These are phyloP conservation scores for Scaptomyza tumidula DNA, from an alignment of 2,888 invertebrate species.

Conservation along the genomic window DNA sequence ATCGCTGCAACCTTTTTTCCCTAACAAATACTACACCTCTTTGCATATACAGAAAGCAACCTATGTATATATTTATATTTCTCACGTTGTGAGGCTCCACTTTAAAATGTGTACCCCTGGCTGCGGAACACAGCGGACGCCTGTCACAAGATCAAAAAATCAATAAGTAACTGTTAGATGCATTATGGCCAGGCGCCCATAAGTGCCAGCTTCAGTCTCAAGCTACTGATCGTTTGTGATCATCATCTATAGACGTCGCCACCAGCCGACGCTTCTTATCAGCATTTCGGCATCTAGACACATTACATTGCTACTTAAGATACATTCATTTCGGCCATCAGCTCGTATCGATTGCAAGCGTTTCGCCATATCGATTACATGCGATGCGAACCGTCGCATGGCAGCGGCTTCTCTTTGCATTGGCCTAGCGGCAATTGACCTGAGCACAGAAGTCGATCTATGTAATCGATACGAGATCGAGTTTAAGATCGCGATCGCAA, in stretches of 20 bases:
- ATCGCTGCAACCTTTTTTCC: constrained; percentile 48
- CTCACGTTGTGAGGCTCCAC: constrained; percentile 66
- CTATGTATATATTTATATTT: constrained; percentile 55
- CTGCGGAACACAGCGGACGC: constrained; percentile 40
- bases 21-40: constrained; percentile 22
- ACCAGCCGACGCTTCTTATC: constrained; percentile 57
- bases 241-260: constrained; percentile 54
- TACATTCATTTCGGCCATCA: constrained; percentile 55
- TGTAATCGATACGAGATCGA: constrained; percentile 75
- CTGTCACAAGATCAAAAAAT: constrained; percentile 56
- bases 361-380: constrained; percentile 71
- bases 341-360: constrained; percentile 59
- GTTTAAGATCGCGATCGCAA: constrained; percentile 54
- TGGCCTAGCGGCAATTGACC: constrained; percentile 71
- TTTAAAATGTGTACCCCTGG: constrained; percentile 39
- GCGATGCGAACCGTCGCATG: constrained; percentile 11
- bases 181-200: constrained; percentile 58
- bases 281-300: constrained; percentile 70
- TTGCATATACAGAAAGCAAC: constrained; percentile 24
- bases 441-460: constrained; percentile 76
- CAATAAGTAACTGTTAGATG: constrained; percentile 50
- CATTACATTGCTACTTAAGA: constrained; percentile 78
- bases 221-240: constrained; percentile 61
- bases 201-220: constrained; percentile 45
- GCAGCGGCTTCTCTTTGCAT: constrained; percentile 46